Evolutionary conservation across 2,113 vertebrate genomes (phyloP), one percentile per base, ranked within the genome.

Genomic region (Embiotoca jacksoni): DNA sequence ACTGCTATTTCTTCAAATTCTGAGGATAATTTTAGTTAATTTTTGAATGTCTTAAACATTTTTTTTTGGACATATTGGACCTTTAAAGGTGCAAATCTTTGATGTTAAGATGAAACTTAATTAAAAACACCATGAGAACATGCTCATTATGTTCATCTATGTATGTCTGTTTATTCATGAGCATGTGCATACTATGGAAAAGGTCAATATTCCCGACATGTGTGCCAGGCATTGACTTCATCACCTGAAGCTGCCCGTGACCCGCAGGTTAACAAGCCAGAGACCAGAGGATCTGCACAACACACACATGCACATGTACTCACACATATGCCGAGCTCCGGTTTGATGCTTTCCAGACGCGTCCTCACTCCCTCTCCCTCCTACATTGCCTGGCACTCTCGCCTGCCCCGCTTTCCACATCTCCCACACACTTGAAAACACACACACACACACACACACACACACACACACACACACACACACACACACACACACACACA

Each of bases 321-420:
- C 72, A 32, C 63, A 62, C 71, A 47, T 31, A 68, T 71, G 60
- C 53, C 0, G 61, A 70, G 74, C 78, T 46, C 72, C 31, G 55
- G 71, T 71, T 86, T 92, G 92, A 93, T 92, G 87, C 80, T 92
- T 93, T 91, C 89, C 91, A 93, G 92, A 91, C 76, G 62, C 54
- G 32, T 70, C 33, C 80, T 59, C 75, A 14, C 69, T 70, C 72
- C 39, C 80, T 61, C 87, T 52, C 49, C 88, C 83, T 85, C 80
- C 74, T 72, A 60, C 83, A 82, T 82, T 1, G 86, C 88, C 81
- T 88, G 88, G 87, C 81, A 90, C 84, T 84, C 77, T 78, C 35
- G 10, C 74, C 63, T 69, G 70, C 76, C 69, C 75, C 6, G 9
- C 72, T 86, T 82, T 61, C 68, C 81, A 68, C 78, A 57, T 83